Evolutionary conservation across 2,113 vertebrate species (phyloP).

Genomic region (Syrrhaptes paradoxus): DNA sequence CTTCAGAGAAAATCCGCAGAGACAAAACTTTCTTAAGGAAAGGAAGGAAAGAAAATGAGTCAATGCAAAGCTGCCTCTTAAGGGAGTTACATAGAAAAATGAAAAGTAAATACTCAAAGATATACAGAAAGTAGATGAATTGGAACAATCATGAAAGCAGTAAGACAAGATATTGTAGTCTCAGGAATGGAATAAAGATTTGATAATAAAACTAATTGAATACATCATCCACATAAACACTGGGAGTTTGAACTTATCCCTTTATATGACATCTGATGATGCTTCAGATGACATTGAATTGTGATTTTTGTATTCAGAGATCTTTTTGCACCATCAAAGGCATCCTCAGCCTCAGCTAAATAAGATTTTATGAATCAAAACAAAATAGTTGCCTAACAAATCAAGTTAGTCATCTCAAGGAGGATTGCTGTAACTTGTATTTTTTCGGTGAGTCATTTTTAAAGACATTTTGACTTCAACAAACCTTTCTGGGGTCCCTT

Average conservation of each 20-base stretch:
- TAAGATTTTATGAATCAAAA: conserved; percentile 28
- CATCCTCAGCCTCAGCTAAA: neutral
- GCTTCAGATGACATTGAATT: neutral
- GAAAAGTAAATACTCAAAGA: neutral
- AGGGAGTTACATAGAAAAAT: neutral
- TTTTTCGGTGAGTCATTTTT: neutral
- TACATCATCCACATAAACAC: neutral
- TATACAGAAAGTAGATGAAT: neutral
- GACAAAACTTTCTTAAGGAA: neutral
- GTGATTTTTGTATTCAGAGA: conserved; percentile 18
- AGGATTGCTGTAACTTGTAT: neutral
- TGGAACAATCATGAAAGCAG: conserved; percentile 12
- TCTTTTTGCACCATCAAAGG: conserved; percentile 8
- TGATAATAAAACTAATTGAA: neutral
- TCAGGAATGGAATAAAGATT: conserved; percentile 4
- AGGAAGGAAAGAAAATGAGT: neutral
- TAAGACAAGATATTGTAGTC: neutral
- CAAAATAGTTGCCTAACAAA: neutral
- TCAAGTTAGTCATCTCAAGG: neutral
- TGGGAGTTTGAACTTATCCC: neutral
- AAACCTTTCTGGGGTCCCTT: neutral
- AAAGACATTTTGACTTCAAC: neutral
- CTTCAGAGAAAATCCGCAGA: conserved; percentile 21
- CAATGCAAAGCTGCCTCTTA: neutral
- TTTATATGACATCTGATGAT: neutral